Conservation (phyloP, 2,888 invertebrate genomes). For the Nudaria mundana region DNA sequence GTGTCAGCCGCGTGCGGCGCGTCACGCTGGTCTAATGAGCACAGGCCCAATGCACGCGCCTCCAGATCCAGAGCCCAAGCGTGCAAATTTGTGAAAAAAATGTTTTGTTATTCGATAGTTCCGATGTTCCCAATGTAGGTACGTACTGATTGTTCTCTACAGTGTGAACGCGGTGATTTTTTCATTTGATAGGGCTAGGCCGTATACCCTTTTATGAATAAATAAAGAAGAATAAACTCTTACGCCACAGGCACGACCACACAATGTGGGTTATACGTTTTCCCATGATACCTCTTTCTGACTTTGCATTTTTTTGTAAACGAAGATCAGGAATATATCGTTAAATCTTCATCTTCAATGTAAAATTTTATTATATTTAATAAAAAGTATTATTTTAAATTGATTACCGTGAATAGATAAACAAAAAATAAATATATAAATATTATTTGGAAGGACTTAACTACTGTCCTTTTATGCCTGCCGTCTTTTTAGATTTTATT, state of each 20-base stretch:
- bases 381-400: too few species aligned
- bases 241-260: background rate
- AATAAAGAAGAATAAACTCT: background rate
- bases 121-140: conserved; percentile 9
- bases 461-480: too few species aligned
- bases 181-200: conserved; percentile 4
- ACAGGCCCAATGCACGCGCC: conserved; percentile 26
- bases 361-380: too few species aligned
- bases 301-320: too few species aligned
- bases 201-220: conserved; percentile 3
- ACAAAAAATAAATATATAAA: too few species aligned
- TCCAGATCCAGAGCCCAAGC: conserved; percentile 18
- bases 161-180: conserved; percentile 8
- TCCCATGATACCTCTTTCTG: background rate
- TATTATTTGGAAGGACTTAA: too few species aligned
- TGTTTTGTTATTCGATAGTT: conserved; percentile 35
- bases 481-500: too few species aligned
- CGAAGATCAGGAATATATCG: too few species aligned
- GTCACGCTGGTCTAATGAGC: conserved; percentile 43
- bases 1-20: conserved; percentile 48
- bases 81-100: conserved; percentile 34
- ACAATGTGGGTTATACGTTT: background rate
- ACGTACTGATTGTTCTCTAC: conserved; percentile 5
- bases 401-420: too few species aligned
- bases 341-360: too few species aligned